Evolutionary conservation across 2,888 invertebrate genomes (phyloP).

Genomic region (Archips crataeganus): DNA sequence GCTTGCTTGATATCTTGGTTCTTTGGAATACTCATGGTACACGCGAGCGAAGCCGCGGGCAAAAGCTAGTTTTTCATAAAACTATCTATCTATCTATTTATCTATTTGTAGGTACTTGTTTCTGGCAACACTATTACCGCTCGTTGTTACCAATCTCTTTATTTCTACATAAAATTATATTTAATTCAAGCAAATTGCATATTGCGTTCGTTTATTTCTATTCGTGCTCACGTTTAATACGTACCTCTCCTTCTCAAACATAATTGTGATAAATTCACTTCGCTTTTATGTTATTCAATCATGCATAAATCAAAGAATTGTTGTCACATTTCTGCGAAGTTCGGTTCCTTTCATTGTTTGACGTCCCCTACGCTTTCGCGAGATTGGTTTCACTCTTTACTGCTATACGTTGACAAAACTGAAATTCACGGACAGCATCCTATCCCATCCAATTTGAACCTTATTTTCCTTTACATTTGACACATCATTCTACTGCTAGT

Average conservation of each 20-base stretch:
- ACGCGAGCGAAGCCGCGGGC: no score
- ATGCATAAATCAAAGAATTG: constrained; percentile 42
- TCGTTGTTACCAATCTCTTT: not conserved
- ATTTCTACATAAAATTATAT: not conserved
- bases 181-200: not conserved
- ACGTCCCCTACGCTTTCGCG: constrained; percentile 65
- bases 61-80: no score
- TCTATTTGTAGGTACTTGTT: no score
- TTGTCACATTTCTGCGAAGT: constrained; percentile 51
- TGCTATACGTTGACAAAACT: constrained; percentile 30
- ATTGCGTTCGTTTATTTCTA: not conserved
- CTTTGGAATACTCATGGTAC: no score
- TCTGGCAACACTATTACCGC: not conserved
- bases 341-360: constrained; percentile 56
- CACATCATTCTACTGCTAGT: not conserved
- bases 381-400: constrained; percentile 79
- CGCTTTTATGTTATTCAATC: constrained; percentile 40
- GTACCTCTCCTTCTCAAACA: constrained; percentile 12
- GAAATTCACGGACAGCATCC: constrained; percentile 4
- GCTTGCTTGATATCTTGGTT: no score
- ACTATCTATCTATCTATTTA: no score
- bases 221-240: not conserved
- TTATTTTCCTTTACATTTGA: constrained; percentile 12
- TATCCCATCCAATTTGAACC: constrained; percentile 19
- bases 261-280: constrained; percentile 37